Percentiles rank a stretch among this genome's conserved stretches.
phyloP scores from a whole-genome alignment of 2,888 invertebrate species.

The Parnassius orleans region DNA sequence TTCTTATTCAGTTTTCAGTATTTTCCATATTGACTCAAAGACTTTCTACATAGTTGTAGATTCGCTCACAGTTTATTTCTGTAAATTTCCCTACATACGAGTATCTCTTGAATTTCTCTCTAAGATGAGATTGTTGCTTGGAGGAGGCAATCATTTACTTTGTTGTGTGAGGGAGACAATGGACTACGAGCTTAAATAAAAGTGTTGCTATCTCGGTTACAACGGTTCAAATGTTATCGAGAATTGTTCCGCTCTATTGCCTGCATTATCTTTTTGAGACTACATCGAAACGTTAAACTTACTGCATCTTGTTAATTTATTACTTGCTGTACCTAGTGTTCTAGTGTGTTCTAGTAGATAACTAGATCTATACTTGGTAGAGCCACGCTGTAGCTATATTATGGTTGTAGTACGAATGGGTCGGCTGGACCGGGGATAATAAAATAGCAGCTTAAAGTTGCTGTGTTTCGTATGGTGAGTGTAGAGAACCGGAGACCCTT shows the following conservation, averaged over 20 bases:
- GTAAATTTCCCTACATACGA: constrained; percentile 55
- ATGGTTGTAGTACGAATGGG: too few species aligned
- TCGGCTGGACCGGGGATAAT: too few species aligned
- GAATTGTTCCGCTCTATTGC: constrained; percentile 12
- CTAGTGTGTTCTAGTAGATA: too few species aligned
- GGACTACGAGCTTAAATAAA: constrained; percentile 50
- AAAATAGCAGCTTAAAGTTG: too few species aligned
- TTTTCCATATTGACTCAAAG: constrained; percentile 38
- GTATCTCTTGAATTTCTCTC: constrained; percentile 27
- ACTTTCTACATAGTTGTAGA: constrained; percentile 37
- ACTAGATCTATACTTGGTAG: too few species aligned
- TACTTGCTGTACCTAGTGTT: too few species aligned
- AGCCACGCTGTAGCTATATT: too few species aligned
- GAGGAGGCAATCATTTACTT: constrained; percentile 47
- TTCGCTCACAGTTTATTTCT: constrained; percentile 44
- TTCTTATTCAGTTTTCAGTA: constrained; percentile 27
- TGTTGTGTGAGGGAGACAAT: constrained; percentile 44
- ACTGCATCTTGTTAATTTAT: constrained; percentile 5
- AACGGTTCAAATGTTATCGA: constrained; percentile 23
- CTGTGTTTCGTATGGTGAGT: too few species aligned
- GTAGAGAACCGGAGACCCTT: too few species aligned
- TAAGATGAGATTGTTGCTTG: constrained; percentile 29
- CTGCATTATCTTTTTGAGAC: constrained; percentile 20
- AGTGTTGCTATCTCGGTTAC: constrained; percentile 38
- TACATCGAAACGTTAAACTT: constrained; percentile 13